Base-by-base conservation (phyloP, 2,113 vertebrate genomes). In the Chroicocephalus ridibundus region DNA sequence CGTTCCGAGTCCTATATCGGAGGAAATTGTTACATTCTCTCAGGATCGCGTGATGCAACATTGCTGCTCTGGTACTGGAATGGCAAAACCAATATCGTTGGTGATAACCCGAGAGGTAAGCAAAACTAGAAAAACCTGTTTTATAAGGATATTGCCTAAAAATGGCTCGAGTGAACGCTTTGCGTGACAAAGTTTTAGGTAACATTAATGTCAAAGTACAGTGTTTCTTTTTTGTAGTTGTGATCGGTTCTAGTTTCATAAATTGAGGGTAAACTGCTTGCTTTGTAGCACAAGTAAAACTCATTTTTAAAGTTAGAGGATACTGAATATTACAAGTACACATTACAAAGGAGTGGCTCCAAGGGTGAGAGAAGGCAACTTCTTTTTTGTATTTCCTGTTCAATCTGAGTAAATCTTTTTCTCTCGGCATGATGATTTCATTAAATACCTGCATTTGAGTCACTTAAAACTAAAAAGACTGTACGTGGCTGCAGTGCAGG, bases 41-140 rank as follows among this genome's bases (percentile, higher is more conserved):
- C 99, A 2, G 99, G 99, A 60, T 99, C 99, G 22, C 98, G 99
- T 52, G 99, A 99, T 71, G 99, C 99, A 96, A 99, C 99, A 1
- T 98, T 99, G 87, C 98, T 99, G 94, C 99, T 99, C 82, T 99
- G 99, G 99, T 99, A 99, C 97, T 99, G 99, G 99, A 99, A 99
- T 46, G 99, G 99, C 66, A 99, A 99, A 98, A 98, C 98, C 97
- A 98, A 94, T 96, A 98, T 98, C 86, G 98, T 99, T 24, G 99
- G 99, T 91, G 99, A 99, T 95, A 98, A 98, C 82, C 98, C 98
- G 19, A 98, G 98, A 94, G 98, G 99, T 99, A 96, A 99, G 98
- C 75, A 94, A 71, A 74, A 36, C 3, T 18, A 98, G 92, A 83
- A 86, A 18, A 36, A 6, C 1, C 21, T 72, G 18, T 15, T 88